phyloP scores from a whole-genome alignment of 1,140 invertebrate genomes.

The Drosophila orosa region DNA sequence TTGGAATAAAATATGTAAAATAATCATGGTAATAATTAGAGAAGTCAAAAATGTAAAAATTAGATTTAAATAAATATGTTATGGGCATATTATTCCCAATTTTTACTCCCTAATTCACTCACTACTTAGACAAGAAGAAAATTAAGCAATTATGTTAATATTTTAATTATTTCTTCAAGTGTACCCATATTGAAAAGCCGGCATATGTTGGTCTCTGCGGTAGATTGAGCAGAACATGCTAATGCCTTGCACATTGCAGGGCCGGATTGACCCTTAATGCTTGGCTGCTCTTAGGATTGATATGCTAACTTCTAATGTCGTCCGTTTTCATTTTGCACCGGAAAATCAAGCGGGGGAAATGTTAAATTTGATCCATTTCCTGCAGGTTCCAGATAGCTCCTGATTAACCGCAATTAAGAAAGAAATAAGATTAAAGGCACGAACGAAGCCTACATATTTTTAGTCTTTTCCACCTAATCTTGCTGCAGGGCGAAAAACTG shows the following conservation, averaged over 20 bases:
- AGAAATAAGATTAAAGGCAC: conserved; percentile 8
- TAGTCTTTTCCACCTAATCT: conserved; percentile 2
- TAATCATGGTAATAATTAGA: too few relatives aligned
- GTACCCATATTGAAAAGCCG: not conserved
- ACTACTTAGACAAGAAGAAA: not conserved
- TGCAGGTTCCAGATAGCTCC: conserved; percentile 16
- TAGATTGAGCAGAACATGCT: conserved; percentile 14
- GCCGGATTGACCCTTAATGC: conserved; percentile 33
- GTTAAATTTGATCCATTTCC: conserved; percentile 38
- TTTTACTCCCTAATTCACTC: not conserved
- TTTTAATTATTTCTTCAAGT: not conserved
- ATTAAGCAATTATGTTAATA: not conserved
- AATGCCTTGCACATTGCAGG: conserved; percentile 9
- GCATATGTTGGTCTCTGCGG: conserved; percentile 15
- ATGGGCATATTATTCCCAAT: not conserved
- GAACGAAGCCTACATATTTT: conserved; percentile 2
- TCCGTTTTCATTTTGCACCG: conserved; percentile 14
- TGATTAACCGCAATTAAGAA: conserved; percentile 7
- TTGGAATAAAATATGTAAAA: not conserved
- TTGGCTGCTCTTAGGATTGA: conserved; percentile 25
- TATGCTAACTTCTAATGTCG: conserved; percentile 10
- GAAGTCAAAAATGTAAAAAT: not conserved
- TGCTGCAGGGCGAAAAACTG: conserved; percentile 16
- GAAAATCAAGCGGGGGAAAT: conserved; percentile 26
- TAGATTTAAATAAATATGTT: not conserved